These are phyloP conservation scores for Plagodis dolabraria DNA, from an alignment of 2,888 invertebrate genomes.

Conservation along the genomic window DNA sequence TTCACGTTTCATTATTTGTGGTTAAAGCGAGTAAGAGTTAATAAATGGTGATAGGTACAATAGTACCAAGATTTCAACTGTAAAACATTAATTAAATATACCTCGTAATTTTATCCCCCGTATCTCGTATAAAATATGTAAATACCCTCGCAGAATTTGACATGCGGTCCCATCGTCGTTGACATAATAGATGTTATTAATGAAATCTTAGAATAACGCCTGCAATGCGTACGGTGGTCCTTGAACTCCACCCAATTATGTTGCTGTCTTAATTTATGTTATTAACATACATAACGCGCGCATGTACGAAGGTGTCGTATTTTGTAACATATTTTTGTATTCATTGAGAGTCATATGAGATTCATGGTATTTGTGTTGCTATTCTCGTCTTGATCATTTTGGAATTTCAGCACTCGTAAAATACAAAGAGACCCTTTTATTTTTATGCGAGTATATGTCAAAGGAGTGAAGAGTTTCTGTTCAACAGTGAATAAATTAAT, in stretches of 20 bases:
- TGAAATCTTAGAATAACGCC: constrained; percentile 38
- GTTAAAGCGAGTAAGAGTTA: no score
- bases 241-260: constrained; percentile 59
- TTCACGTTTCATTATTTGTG: no score
- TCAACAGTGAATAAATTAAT: no score
- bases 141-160: constrained; percentile 27
- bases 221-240: constrained; percentile 35
- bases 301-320: constrained; percentile 22
- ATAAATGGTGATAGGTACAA: no score
- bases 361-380: constrained; percentile 2
- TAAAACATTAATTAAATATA: no score
- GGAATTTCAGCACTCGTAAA: not conserved
- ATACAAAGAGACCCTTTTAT: not conserved
- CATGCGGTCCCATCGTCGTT: constrained; percentile 26
- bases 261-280: constrained; percentile 53
- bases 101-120: no score
- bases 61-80: no score
- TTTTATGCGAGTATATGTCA: no score
- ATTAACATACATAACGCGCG: constrained; percentile 51
- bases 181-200: constrained; percentile 41
- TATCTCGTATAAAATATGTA: constrained; percentile 7
- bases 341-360: no score
- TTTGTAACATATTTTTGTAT: constrained; percentile 15
- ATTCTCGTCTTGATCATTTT: not conserved
- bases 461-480: no score